phyloP scores from a whole-genome alignment of 2,113 vertebrate genomes.

The Nothoprocta pentlandii region DNA sequence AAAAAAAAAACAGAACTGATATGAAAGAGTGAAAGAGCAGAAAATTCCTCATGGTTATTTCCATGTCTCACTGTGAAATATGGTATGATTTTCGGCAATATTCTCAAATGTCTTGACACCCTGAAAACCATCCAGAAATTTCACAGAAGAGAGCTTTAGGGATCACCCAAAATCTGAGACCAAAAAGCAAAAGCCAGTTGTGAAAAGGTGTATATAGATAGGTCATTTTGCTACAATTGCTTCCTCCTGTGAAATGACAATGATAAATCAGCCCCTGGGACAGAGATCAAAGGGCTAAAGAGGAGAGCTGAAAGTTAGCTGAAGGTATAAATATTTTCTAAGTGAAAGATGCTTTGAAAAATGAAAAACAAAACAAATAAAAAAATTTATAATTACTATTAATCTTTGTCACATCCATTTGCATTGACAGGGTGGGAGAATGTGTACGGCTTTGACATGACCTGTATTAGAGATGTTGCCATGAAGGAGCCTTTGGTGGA shows the following conservation, averaged over 20 bases:
- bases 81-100: neutral
- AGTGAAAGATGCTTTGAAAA: slow-evolving; percentile 8
- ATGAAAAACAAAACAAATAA: neutral
- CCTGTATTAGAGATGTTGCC: slow-evolving; percentile 96
- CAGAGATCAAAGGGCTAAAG: neutral
- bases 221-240: neutral
- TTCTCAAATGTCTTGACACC: neutral
- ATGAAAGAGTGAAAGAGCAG: neutral
- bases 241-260: neutral
- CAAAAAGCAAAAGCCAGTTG: neutral
- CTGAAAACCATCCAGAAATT: neutral
- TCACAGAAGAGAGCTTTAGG: neutral
- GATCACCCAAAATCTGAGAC: neutral
- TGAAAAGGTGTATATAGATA: neutral
- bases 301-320: neutral
- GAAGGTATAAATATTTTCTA: neutral
- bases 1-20: neutral
- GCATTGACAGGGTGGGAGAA: slow-evolving; percentile 95
- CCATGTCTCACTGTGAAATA: neutral
- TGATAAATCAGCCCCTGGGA: neutral
- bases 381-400: neutral
- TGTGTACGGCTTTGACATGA: slow-evolving; percentile 99
- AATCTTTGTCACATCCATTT: slow-evolving; percentile 48
- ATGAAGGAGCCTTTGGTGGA: slow-evolving; percentile 98
- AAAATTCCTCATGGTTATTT: neutral